Evolutionary conservation across 2,797 vertebrate species (phyloP).

Genomic region (Syncerus caffer): DNA sequence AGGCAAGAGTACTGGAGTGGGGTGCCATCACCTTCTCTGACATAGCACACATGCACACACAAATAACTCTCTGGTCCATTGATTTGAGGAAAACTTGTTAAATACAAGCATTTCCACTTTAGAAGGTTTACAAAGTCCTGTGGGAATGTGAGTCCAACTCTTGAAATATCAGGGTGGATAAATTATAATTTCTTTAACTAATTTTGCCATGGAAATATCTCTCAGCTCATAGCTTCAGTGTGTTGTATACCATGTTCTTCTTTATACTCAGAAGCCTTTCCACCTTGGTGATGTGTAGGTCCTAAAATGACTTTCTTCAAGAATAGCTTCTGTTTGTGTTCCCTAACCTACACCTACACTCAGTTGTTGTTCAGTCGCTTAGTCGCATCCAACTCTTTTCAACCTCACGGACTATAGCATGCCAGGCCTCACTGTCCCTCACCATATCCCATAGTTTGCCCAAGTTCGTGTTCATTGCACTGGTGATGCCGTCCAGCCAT

Average conservation of each 20-base stretch:
- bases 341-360: background rate
- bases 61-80: background rate
- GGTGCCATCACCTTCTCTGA: too few species aligned
- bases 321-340: background rate
- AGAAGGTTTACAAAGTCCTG: background rate
- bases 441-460: background rate
- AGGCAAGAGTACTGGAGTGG: too few species aligned
- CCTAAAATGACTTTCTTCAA: background rate
- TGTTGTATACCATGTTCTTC: background rate
- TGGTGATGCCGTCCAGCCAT: background rate
- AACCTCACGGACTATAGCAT: background rate
- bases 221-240: background rate
- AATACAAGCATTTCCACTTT: background rate
- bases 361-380: background rate
- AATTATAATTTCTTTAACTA: background rate
- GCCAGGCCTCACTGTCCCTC: background rate
- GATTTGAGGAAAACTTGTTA: background rate
- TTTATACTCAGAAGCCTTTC: background rate
- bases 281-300: background rate
- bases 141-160: background rate
- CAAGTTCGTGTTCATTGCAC: background rate
- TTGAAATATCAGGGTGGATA: background rate
- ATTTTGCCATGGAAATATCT: background rate
- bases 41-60: background rate
- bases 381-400: fast-evolving